These are phyloP conservation scores for Vanessa cardui DNA, from an alignment of 2,888 invertebrate species.

Conservation along the genomic window DNA sequence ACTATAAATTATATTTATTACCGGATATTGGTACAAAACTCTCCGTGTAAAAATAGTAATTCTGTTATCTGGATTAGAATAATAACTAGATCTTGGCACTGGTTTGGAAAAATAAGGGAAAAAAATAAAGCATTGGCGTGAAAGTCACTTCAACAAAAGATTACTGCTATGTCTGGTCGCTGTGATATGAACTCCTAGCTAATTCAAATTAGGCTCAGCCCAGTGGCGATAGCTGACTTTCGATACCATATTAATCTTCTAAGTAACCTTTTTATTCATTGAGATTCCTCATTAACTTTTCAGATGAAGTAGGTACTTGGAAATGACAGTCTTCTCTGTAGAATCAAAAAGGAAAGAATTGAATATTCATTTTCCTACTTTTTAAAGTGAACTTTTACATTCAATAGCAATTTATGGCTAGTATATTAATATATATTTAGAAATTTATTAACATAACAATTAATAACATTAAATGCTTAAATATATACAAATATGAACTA, in stretches of 20 bases:
- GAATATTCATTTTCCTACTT: conserved; percentile 24
- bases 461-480: no score
- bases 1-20: no score
- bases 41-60: no score
- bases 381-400: conserved; percentile 12
- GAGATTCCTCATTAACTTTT: conserved; percentile 18
- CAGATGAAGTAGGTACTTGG: conserved; percentile 17
- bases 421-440: neutral
- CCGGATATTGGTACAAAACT: no score
- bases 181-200: neutral
- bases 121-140: no score
- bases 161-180: no score
- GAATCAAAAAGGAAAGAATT: conserved; percentile 29
- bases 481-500: no score
- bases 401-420: conserved; percentile 12
- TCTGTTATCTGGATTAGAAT: no score
- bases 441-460: no score
- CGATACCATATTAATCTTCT: neutral
- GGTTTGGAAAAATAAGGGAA: no score
- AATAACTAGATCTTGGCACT: no score
- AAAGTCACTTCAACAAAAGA: no score
- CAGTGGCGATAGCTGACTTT: neutral
- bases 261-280: conserved; percentile 13
- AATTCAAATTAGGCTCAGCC: neutral
- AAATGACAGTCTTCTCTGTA: conserved; percentile 42